Evolutionary conservation across 2,888 invertebrate species (phyloP).

Genomic region (Epinotia bilunana): DNA sequence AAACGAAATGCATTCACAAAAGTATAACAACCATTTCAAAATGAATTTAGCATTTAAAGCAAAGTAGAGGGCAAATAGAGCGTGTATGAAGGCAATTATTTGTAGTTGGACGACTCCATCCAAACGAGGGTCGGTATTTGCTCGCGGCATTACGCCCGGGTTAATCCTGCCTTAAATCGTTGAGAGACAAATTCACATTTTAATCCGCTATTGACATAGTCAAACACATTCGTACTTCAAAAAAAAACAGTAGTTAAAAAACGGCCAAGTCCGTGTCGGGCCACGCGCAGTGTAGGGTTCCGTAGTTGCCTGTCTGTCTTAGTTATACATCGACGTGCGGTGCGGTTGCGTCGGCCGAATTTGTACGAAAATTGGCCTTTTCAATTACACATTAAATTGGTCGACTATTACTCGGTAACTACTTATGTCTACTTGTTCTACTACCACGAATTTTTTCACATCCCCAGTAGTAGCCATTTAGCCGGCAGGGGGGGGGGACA

Average conservation of each 20-base stretch:
- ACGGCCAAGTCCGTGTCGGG: too few relatives aligned
- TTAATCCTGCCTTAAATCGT: constrained; percentile 56
- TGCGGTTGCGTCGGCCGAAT: too few relatives aligned
- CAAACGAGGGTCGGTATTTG: constrained; percentile 63
- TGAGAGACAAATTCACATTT: constrained; percentile 54
- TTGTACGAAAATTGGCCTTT: too few relatives aligned
- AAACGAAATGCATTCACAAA: constrained; percentile 33
- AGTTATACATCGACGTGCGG: too few relatives aligned
- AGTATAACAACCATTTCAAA: constrained; percentile 40
- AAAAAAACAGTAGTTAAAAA: constrained; percentile 23
- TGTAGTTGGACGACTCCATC: constrained; percentile 60
- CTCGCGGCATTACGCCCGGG: constrained; percentile 66
- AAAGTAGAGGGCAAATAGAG: constrained; percentile 63
- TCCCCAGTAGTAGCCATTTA: too few relatives aligned
- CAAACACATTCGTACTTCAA: constrained; percentile 33
- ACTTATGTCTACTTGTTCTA: too few relatives aligned
- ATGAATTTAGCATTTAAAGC: constrained; percentile 44
- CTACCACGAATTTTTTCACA: too few relatives aligned
- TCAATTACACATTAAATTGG: too few relatives aligned
- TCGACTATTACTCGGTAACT: too few relatives aligned
- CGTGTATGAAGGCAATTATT: constrained; percentile 63
- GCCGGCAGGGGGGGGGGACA: too few relatives aligned
- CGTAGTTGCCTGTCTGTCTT: too few relatives aligned
- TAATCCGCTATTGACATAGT: constrained; percentile 57
- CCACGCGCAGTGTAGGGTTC: too few relatives aligned